Conservation (phyloP, 2,113 vertebrate species). For the Myodes glareolus region DNA sequence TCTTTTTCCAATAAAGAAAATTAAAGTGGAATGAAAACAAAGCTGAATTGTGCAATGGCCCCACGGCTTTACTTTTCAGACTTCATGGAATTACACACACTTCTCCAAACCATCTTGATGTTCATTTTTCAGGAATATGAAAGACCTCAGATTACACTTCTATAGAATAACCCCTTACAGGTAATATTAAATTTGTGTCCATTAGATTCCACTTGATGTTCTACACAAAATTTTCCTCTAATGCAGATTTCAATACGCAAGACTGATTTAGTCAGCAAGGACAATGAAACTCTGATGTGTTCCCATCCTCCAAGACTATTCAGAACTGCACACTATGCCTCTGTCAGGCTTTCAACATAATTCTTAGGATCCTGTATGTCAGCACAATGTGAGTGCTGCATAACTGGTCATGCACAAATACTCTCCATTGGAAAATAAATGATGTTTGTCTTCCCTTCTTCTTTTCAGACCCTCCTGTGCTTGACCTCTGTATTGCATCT, state of each 20-base stretch:
- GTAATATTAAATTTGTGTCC: conserved; percentile 62
- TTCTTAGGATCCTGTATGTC: conserved; percentile 66
- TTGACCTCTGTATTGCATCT: conserved; percentile 24
- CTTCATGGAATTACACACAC: not conserved
- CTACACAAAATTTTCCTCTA: conserved; percentile 34
- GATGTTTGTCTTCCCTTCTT: conserved; percentile 72
- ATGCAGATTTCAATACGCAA: conserved; percentile 66
- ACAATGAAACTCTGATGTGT: conserved; percentile 50
- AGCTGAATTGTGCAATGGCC: not conserved
- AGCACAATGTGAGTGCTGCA: conserved; percentile 65
- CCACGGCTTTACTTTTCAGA: not conserved
- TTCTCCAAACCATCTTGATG: conserved; percentile 53
- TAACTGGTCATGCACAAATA: conserved; percentile 52
- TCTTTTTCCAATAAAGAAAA: not conserved
- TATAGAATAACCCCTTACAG: conserved; percentile 53
- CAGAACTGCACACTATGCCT: conserved; percentile 57
- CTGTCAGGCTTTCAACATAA: conserved; percentile 62
- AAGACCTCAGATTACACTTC: conserved; percentile 7
- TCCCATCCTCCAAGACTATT: conserved; percentile 72
- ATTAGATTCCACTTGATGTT: conserved; percentile 55
- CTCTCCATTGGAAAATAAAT: conserved; percentile 72
- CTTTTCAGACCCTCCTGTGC: not conserved
- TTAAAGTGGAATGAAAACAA: not conserved
- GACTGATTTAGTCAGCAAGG: conserved; percentile 72
- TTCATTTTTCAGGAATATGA: conserved; percentile 58